These are phyloP conservation scores for Sebastolobus altivelis DNA, from an alignment of 2,797 vertebrate genomes.

Conservation along the genomic window DNA sequence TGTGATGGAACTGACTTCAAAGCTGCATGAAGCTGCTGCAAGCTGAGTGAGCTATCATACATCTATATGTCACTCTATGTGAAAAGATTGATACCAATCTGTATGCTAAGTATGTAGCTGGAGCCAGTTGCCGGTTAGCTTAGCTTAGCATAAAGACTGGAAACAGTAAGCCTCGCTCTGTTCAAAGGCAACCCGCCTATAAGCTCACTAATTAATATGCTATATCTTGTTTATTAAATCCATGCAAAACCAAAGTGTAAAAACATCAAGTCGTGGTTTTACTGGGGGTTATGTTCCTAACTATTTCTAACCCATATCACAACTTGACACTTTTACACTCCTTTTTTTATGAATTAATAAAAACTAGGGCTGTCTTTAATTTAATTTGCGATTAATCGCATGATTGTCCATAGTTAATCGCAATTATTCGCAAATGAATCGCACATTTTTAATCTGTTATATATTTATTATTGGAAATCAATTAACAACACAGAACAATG, in stretches of 20 bases:
- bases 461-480: too few relatives aligned
- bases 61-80: not conserved
- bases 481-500: too few relatives aligned
- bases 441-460: too few relatives aligned
- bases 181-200: not conserved
- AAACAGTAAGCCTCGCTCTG: not conserved
- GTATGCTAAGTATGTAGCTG: not conserved
- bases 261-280: not conserved
- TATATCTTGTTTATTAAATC: not conserved
- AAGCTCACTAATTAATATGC: not conserved
- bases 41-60: conserved; percentile 9
- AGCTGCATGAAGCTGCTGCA: conserved; percentile 29
- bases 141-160: not conserved
- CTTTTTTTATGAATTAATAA: not conserved
- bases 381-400: rapidly evolving
- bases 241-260: not conserved
- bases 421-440: too few relatives aligned
- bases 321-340: not conserved
- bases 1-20: conserved; percentile 34
- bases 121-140: not conserved
- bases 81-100: not conserved
- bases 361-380: not conserved
- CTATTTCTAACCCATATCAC: not conserved
- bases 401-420: too few relatives aligned
- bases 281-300: rapidly evolving